A percentile compares a stretch with the other conserved stretches of the same genome.
These are phyloP conservation scores for Lepidurus couesii DNA, from an alignment of 1,140 invertebrate species.

Conservation along the genomic window DNA sequence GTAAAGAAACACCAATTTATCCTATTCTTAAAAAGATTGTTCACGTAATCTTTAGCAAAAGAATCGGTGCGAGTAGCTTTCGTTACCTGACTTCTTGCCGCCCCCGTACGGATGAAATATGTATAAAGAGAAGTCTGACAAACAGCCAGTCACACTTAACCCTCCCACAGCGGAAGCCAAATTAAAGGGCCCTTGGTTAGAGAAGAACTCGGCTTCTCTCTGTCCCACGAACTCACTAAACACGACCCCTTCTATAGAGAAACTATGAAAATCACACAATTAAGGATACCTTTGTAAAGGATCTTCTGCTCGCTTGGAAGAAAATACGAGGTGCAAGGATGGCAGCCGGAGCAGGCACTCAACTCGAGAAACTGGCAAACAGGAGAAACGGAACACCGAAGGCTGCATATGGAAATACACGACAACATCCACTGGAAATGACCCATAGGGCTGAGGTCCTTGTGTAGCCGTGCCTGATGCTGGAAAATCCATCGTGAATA, in stretches of 20 bases:
- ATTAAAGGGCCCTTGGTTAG: slow-evolving; percentile 27
- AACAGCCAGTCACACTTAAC: slow-evolving; percentile 84
- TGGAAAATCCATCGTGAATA: slow-evolving; percentile 32
- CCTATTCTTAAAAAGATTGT: not conserved
- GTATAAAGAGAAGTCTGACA: slow-evolving; percentile 94
- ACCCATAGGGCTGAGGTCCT: slow-evolving; percentile 58
- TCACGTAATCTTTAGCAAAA: not conserved
- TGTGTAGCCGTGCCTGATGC: slow-evolving; percentile 40
- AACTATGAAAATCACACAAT: slow-evolving; percentile 34
- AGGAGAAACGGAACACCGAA: slow-evolving; percentile 90
- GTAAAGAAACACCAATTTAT: slow-evolving; percentile 12
- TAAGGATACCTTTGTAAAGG: slow-evolving; percentile 46
- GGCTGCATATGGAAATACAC: slow-evolving; percentile 98
- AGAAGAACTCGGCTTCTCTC: slow-evolving; percentile 33
- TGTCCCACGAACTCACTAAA: slow-evolving; percentile 23
- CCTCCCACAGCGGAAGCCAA: slow-evolving; percentile 67
- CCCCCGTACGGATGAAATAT: slow-evolving; percentile 97
- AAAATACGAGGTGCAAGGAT: slow-evolving; percentile 87
- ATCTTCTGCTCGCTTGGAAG: slow-evolving; percentile 75
- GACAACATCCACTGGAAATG: slow-evolving; percentile 96
- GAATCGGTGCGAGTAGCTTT: not conserved
- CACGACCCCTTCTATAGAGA: not conserved
- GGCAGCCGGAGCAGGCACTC: slow-evolving; percentile 95
- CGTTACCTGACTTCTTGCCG: slow-evolving; percentile 64
- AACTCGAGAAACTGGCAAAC: slow-evolving; percentile 87